phyloP scores from a whole-genome alignment of 2,113 vertebrate species.

The Elanoides forficatus region DNA sequence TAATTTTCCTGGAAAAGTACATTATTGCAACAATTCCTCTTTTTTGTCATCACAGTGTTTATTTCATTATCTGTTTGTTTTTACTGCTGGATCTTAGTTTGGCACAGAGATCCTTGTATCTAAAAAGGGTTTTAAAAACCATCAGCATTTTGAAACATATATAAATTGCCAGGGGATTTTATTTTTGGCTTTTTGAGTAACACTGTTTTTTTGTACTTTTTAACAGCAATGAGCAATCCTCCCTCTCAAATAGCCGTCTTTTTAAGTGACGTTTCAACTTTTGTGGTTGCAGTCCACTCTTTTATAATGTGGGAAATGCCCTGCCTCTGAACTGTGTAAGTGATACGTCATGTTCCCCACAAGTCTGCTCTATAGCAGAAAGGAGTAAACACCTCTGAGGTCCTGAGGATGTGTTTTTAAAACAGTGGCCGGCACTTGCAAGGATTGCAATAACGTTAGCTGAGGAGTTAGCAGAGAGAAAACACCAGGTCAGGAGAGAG shows the following conservation, averaged over 20 bases:
- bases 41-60: slow-evolving; percentile 11
- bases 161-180: slow-evolving; percentile 3
- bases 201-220: not conserved
- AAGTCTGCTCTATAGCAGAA: not conserved
- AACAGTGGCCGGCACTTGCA: not conserved
- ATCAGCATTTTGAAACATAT: slow-evolving; percentile 56
- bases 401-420: not conserved
- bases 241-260: not conserved
- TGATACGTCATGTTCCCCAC: not conserved
- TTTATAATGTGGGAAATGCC: slow-evolving; percentile 52
- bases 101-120: not conserved
- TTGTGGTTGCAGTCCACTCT: not conserved
- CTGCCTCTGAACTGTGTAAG: slow-evolving; percentile 30
- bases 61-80: slow-evolving; percentile 59
- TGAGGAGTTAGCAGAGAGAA: not conserved
- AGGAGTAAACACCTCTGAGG: not conserved
- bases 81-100: slow-evolving; percentile 22
- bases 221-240: slow-evolving; percentile 1
- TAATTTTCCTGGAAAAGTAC: slow-evolving; percentile 57
- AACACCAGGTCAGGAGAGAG: not conserved
- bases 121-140: slow-evolving; percentile 11
- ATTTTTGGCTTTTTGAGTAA: slow-evolving; percentile 33
- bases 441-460: not conserved
- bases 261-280: slow-evolving; percentile 1
- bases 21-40: slow-evolving; percentile 33